Percentiles rank a stretch among this genome's conserved stretches.
Evolutionary conservation across 2,797 vertebrate species (phyloP).

Genomic region (Sebastolobus altivelis): DNA sequence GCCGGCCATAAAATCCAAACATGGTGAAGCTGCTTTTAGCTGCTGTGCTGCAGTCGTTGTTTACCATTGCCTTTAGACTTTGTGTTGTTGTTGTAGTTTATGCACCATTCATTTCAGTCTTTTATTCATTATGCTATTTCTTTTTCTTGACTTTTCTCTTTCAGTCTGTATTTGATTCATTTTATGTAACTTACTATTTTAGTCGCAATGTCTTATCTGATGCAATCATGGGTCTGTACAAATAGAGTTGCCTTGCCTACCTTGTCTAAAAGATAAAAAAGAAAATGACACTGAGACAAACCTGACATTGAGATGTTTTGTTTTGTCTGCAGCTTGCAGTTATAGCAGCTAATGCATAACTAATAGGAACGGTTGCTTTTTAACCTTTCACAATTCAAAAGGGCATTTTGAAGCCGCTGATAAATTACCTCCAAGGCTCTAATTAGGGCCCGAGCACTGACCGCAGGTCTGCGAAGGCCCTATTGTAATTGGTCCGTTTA

Average conservation of each 20-base stretch:
- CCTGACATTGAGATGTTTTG: constrained; percentile 1
- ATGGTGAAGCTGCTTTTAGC: constrained; percentile 35
- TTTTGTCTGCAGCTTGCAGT: constrained; percentile 7
- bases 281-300: constrained; percentile 10
- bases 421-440: neutral
- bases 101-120: neutral
- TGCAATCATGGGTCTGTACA: neutral
- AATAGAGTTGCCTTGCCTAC: neutral
- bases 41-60: neutral
- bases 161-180: neutral
- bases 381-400: neutral
- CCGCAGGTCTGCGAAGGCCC: no score
- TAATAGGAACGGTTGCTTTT: neutral
- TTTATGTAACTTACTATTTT: neutral
- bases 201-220: neutral
- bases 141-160: neutral
- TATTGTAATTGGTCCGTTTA: no score
- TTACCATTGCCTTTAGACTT: neutral
- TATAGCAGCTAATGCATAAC: constrained; percentile 3
- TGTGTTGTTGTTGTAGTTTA: neutral
- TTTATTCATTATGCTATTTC: neutral
- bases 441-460: no score
- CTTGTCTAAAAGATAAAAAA: neutral
- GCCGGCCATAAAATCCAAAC: constrained; percentile 1
- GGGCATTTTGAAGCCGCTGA: neutral